Conservation (phyloP, 1,140 invertebrate species). For the Globodera rostochiensis region DNA sequence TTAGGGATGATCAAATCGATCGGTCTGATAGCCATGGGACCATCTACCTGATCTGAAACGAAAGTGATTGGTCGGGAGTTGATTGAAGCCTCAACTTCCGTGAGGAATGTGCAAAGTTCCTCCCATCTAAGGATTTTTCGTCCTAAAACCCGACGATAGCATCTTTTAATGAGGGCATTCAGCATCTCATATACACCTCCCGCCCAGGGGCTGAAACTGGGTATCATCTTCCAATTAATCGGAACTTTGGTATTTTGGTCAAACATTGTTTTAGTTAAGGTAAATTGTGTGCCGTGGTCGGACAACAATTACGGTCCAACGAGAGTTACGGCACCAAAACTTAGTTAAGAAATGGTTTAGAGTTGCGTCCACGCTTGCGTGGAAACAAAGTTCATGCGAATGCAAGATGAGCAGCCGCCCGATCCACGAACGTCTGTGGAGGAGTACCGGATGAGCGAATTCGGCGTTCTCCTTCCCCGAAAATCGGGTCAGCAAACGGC, state of each 20-base stretch:
- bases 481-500: not conserved
- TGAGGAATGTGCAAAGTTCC: not conserved
- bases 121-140: not conserved
- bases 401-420: not conserved
- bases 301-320: not conserved
- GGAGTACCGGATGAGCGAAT: not conserved
- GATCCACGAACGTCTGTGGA: not conserved
- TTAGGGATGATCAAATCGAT: not conserved
- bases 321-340: not conserved
- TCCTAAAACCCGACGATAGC: not conserved
- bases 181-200: not conserved
- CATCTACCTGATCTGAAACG: not conserved
- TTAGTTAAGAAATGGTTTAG: not conserved
- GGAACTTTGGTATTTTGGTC: not conserved
- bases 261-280: not conserved
- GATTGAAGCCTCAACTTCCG: conserved; percentile 1
- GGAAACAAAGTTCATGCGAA: conserved; percentile 8
- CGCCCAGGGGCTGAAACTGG: not conserved
- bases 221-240: conserved; percentile 7
- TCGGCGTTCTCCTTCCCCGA: not conserved
- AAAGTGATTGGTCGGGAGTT: conserved; percentile 14
- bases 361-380: conserved; percentile 5
- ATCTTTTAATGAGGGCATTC: not conserved
- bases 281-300: conserved; percentile 1
- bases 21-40: not conserved